Evolutionary conservation across 2,113 vertebrate species (phyloP).

Genomic region (Mustelus asterias): DNA sequence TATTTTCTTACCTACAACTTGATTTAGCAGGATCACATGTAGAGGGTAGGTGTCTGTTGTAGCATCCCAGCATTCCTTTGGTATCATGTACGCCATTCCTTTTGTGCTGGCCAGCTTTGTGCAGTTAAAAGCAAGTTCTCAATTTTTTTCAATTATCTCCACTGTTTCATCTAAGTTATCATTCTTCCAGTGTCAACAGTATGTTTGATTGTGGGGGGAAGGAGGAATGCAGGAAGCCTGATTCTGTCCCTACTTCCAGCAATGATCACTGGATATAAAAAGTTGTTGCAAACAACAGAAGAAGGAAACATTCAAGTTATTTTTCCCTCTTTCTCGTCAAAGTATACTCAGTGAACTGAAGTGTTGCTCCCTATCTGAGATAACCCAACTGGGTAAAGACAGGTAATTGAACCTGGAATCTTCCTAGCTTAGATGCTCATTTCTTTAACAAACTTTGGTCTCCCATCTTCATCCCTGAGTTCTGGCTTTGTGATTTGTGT

Average conservation of each 20-base stretch:
- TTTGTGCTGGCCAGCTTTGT: not conserved
- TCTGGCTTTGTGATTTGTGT: not conserved
- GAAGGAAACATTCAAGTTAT: not conserved
- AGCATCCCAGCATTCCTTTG: not conserved
- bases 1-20: not conserved
- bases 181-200: not conserved
- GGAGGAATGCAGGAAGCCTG: not conserved
- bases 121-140: not conserved
- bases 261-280: not conserved
- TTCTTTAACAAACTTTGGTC: not conserved
- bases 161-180: not conserved
- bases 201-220: not conserved
- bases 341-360: not conserved
- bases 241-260: not conserved
- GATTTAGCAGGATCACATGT: not conserved
- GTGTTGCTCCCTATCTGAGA: not conserved
- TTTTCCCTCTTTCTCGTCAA: not conserved
- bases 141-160: not conserved
- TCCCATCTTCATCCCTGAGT: not conserved
- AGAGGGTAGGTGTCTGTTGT: not conserved
- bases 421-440: not conserved
- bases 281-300: not conserved
- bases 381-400: not conserved
- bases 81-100: not conserved
- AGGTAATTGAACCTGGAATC: not conserved